Evolutionary conservation across 1,140 invertebrate genomes (phyloP), one percentile per base, ranked within the genome.

Genomic region (Sweltsa coloradensis): DNA sequence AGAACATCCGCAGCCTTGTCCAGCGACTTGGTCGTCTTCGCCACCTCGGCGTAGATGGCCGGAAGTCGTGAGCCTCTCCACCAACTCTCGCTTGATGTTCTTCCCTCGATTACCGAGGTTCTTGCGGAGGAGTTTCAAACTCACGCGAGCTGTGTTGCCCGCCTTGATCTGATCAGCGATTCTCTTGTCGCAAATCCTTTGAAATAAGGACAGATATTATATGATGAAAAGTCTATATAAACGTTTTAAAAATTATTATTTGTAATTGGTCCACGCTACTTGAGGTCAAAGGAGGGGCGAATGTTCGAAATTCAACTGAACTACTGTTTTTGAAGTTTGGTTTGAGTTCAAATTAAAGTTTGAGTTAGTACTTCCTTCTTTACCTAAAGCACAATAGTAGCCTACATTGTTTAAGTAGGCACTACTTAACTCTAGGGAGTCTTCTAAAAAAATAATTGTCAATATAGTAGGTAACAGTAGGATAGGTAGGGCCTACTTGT

Each of bases 81-180:
- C 63, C 24, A 95, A 70, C 67, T 94, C 90, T 14, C 67, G 69
- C 60, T 85, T 87, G 22, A 93, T 77, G 53, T 84, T 81, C 34
- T 79, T 71, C 1, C 87, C 88, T 59, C 79, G 64, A 19, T 89
- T 82, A 6, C 88, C 89, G 18, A 97, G 68, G 58, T 93, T 81
- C 55, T 85, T 85, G 60, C 90, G 90, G 4, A 80, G 60, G 3
- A 68, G 64, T 7, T 78, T 65, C 59, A 90, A 92, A 60, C 95
- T 89, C 24, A 78, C 76, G 53, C 76, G 72, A 14, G 80, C 72
- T 36, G 80, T 74, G 47, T 77, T 72, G 58, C 87, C 81, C 43
- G 78, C 81, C 64, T 89, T 90, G n/a, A 72, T 66, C 56, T 81
- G 83, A 41, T 92, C 88, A 39, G 73, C 62, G 55, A 85, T 80